Evolutionary conservation across 2,113 vertebrate species (phyloP).

Genomic region (Callocephalon fimbriatum): DNA sequence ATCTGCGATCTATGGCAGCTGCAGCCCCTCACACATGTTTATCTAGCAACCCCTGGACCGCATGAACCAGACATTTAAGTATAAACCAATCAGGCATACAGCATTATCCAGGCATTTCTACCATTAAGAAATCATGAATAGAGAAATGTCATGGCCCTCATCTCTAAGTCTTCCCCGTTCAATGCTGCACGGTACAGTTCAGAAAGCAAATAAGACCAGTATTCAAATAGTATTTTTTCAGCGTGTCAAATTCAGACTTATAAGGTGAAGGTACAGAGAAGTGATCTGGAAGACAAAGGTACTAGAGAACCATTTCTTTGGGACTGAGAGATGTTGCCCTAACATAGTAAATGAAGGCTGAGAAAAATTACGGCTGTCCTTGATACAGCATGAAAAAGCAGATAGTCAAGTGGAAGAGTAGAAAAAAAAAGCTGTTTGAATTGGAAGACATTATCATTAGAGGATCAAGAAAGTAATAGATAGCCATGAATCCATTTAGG

Average conservation of each 20-base stretch:
- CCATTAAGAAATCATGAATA: neutral
- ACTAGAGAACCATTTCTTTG: neutral
- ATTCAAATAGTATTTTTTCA: neutral
- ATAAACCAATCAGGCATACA: neutral
- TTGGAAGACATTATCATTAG: neutral
- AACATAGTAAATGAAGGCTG: neutral
- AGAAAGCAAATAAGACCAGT: neutral
- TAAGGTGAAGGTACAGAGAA: neutral
- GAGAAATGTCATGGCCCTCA: neutral
- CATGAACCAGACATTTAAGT: neutral
- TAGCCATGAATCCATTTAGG: neutral
- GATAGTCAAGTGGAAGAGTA: neutral
- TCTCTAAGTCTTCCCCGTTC: neutral
- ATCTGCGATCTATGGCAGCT: neutral
- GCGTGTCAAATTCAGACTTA: neutral
- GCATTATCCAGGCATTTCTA: neutral
- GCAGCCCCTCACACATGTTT: neutral
- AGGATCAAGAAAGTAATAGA: neutral
- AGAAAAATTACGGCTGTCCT: neutral
- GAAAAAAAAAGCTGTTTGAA: neutral
- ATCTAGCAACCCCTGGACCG: neutral
- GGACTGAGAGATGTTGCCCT: neutral
- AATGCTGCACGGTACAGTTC: neutral
- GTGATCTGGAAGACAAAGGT: neutral
- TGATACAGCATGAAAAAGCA: neutral